phyloP scores from a whole-genome alignment of 2,113 vertebrate species.

The Erythrocercus mccallii region DNA sequence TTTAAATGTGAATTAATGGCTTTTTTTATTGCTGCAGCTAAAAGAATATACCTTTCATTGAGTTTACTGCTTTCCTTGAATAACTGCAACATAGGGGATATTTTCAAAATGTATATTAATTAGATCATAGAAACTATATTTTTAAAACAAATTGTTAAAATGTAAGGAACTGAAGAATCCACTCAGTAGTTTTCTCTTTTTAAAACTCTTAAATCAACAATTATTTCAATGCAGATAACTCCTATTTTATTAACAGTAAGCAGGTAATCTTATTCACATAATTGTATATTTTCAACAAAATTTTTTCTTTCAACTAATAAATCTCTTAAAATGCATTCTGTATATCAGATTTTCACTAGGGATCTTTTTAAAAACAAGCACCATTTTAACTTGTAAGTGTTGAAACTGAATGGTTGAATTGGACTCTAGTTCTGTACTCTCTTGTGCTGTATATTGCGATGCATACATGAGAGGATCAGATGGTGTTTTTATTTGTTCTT shows the following conservation, averaged over 20 bases:
- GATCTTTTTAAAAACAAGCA: neutral
- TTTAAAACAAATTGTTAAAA: constrained; percentile 18
- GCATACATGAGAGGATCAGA: neutral
- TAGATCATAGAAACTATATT: constrained; percentile 29
- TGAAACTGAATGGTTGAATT: neutral
- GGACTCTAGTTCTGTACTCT: neutral
- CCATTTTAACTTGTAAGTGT: neutral
- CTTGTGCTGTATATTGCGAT: neutral
- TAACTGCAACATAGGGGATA: constrained; percentile 41
- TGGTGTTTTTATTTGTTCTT: neutral
- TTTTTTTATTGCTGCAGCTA: constrained; percentile 36
- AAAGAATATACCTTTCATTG: neutral
- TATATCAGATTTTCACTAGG: neutral
- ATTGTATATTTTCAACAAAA: neutral
- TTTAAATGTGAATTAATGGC: constrained; percentile 48
- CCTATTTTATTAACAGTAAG: neutral
- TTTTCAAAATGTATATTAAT: constrained; percentile 45
- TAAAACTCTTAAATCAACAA: neutral
- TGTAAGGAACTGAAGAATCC: neutral
- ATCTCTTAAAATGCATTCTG: constrained; percentile 31
- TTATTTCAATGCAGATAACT: neutral
- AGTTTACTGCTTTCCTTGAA: constrained; percentile 34
- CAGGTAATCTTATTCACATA: neutral
- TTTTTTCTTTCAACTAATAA: neutral
- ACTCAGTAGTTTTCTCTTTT: neutral